Evolutionary conservation across 2,113 vertebrate genomes (phyloP).

Genomic region (Dasyornis broadbenti): DNA sequence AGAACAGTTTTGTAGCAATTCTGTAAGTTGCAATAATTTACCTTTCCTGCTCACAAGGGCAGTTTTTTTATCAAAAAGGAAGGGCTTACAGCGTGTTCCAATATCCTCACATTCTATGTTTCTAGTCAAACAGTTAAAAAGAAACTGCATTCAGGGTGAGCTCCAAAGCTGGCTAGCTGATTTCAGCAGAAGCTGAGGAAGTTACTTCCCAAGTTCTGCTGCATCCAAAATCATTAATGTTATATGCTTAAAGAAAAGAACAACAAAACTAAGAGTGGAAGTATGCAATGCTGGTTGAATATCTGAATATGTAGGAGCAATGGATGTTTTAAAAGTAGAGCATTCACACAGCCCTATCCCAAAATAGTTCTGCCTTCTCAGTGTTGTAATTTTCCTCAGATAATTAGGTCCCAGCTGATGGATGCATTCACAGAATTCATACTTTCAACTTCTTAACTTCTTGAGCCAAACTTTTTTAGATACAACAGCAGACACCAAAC

Average conservation of each 20-base stretch:
- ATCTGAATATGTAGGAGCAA: not conserved
- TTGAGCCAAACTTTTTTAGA: not conserved
- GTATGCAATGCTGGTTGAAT: not conserved
- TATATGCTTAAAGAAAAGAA: not conserved
- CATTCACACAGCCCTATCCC: not conserved
- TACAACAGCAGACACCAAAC: not conserved
- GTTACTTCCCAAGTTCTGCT: not conserved
- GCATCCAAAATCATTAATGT: not conserved
- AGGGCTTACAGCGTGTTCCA: not conserved
- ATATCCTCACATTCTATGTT: not conserved
- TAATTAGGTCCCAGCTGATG: not conserved
- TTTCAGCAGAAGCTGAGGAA: slow-evolving; percentile 4
- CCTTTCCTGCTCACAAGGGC: not conserved
- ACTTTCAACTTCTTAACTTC: not conserved
- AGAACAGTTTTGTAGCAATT: not conserved
- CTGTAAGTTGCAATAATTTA: not conserved
- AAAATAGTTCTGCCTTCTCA: not conserved
- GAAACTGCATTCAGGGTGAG: not conserved
- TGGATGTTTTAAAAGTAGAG: not conserved
- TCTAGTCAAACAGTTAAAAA: not conserved
- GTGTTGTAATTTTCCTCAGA: not conserved
- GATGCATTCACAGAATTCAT: not conserved
- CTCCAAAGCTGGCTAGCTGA: not conserved
- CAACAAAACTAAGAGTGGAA: not conserved
- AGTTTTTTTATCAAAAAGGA: not conserved